Evolutionary conservation across 2,113 vertebrate genomes (phyloP).

Genomic region (Corydoras maculifer): DNA sequence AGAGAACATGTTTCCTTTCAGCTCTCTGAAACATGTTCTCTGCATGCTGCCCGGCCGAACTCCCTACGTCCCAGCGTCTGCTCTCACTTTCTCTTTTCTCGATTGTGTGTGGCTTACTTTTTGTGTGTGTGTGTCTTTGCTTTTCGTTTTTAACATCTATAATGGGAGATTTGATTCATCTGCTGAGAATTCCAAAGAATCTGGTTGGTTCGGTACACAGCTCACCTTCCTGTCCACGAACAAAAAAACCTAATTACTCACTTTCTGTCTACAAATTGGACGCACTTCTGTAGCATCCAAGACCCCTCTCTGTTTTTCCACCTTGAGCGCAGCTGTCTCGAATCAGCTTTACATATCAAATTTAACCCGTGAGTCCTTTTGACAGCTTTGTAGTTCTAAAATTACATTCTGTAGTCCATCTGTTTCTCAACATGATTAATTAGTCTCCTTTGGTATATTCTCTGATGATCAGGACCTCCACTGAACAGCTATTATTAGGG

Average conservation of each 20-base stretch:
- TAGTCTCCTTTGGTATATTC: too few relatives aligned
- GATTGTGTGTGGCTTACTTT: conserved; percentile 10
- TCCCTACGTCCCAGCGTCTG: conserved; percentile 27
- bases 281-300: too few relatives aligned
- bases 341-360: too few relatives aligned
- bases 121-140: conserved; percentile 38
- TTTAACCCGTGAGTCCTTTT: too few relatives aligned
- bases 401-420: too few relatives aligned
- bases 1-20: conserved; percentile 66
- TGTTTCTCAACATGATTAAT: too few relatives aligned
- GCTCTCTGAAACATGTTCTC: conserved; percentile 56
- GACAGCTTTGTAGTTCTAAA: too few relatives aligned
- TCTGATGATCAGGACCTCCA: too few relatives aligned
- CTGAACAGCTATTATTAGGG: too few relatives aligned
- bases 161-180: conserved; percentile 45
- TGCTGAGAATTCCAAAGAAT: conserved; percentile 55
- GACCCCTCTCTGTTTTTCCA: too few relatives aligned
- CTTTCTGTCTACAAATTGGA: conserved; percentile 39
- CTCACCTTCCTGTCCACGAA: conserved; percentile 35
- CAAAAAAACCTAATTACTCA: conserved; percentile 45
- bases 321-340: too few relatives aligned
- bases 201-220: conserved; percentile 42
- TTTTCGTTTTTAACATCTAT: conserved; percentile 35
- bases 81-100: conserved; percentile 11
- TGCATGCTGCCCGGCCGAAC: conserved; percentile 30